Conservation (phyloP, 2,113 vertebrate species). For the Procavia capensis region DNA sequence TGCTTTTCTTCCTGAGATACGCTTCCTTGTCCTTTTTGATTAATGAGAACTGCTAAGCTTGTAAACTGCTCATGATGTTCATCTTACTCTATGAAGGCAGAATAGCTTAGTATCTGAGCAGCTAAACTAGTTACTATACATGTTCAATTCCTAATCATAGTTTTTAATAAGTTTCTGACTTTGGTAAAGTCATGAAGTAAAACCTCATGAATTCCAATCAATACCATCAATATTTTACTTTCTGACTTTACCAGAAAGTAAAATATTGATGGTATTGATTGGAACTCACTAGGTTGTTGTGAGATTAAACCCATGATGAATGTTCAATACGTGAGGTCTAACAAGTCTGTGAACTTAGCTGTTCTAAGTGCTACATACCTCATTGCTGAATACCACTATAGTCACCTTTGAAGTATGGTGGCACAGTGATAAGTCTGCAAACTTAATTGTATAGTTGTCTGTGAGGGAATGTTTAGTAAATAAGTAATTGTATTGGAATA, state of each 20-base stretch:
- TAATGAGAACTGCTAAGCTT: neutral
- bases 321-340: neutral
- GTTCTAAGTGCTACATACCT: too few relatives aligned
- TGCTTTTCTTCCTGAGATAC: neutral
- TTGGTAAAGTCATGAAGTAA: too few relatives aligned
- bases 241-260: too few relatives aligned
- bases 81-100: neutral
- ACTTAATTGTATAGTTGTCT: too few relatives aligned
- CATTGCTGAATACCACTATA: too few relatives aligned
- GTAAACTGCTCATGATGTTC: neutral
- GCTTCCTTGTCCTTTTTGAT: neutral
- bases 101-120: neutral
- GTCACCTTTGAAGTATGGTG: too few relatives aligned
- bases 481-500: too few relatives aligned
- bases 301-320: neutral
- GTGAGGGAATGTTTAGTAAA: too few relatives aligned
- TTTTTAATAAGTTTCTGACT: neutral
- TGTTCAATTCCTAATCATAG: neutral
- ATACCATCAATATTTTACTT: neutral
- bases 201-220: neutral
- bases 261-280: neutral
- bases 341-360: too few relatives aligned
- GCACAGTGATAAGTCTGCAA: too few relatives aligned
- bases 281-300: neutral
- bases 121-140: neutral